A percentile compares a stretch with the other conserved stretches of the same genome.
Conservation (phyloP, 37 sponge, comb jelly and placozoan species). For the Lycopodina hypogea region DNA sequence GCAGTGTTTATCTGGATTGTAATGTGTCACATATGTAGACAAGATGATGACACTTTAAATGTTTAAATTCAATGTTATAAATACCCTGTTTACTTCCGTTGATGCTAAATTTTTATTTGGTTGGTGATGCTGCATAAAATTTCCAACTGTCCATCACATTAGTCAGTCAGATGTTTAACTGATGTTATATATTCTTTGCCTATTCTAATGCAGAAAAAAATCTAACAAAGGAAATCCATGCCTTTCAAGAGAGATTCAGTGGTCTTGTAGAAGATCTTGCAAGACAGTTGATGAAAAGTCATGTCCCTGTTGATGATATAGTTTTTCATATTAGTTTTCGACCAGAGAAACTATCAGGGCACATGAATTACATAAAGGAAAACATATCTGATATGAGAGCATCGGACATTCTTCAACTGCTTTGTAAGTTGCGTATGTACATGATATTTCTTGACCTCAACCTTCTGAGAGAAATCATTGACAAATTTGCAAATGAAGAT, state of each 20-base stretch:
- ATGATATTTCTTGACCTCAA: neutral
- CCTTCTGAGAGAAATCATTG: slow-evolving; percentile 1
- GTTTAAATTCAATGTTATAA: too few species aligned
- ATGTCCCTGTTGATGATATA: neutral
- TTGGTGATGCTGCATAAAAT: too few species aligned
- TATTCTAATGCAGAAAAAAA: too few species aligned
- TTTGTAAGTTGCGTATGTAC: neutral
- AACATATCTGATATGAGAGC: neutral
- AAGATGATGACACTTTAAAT: too few species aligned
- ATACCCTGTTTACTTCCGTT: too few species aligned
- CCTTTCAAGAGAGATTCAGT: neutral
- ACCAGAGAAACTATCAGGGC: neutral
- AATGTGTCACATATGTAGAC: too few species aligned
- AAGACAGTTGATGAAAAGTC: neutral
- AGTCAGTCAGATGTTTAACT: too few species aligned
- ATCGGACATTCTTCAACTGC: neutral
- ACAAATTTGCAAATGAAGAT: neutral
- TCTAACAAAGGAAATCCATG: neutral
- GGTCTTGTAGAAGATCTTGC: neutral
- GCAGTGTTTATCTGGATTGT: too few species aligned
- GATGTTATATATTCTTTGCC: too few species aligned
- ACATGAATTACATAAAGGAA: neutral
- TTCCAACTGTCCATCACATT: too few species aligned
- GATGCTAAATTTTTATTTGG: too few species aligned
- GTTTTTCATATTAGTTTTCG: neutral